Conservation (phyloP, 2,113 vertebrate species). For the Gorilla gorilla region DNA sequence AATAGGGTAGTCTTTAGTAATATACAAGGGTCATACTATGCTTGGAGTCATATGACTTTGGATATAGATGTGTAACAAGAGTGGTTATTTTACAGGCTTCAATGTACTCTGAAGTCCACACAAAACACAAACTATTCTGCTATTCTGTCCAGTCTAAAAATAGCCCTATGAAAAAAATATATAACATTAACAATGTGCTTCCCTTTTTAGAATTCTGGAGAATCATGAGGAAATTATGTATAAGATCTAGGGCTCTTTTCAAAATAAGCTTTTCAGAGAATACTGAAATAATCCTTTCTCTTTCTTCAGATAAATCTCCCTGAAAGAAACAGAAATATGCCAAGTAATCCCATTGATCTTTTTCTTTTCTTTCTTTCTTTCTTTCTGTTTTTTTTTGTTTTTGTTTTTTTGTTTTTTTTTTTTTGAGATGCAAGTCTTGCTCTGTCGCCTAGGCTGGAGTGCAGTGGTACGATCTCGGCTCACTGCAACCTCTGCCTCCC, state of each 20-base stretch:
- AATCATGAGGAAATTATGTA: neutral
- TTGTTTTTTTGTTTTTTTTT: no score
- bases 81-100: neutral
- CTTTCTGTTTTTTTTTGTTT: no score
- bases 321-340: neutral
- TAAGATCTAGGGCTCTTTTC: neutral
- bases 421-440: no score
- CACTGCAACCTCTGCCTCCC: no score
- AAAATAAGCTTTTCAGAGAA: slow-evolving; percentile 41
- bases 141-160: neutral
- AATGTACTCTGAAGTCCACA: neutral
- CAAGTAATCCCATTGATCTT: neutral
- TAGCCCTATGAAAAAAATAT: neutral
- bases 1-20: neutral
- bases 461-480: no score
- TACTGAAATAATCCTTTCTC: neutral
- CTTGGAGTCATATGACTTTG: neutral
- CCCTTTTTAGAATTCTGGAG: neutral
- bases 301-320: slow-evolving; percentile 20
- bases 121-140: neutral
- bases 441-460: no score
- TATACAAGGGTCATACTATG: neutral
- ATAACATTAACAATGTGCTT: neutral
- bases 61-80: neutral
- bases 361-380: no score